phyloP scores from a whole-genome alignment of 2,113 vertebrate species.

The Herpetotheres cachinnans region DNA sequence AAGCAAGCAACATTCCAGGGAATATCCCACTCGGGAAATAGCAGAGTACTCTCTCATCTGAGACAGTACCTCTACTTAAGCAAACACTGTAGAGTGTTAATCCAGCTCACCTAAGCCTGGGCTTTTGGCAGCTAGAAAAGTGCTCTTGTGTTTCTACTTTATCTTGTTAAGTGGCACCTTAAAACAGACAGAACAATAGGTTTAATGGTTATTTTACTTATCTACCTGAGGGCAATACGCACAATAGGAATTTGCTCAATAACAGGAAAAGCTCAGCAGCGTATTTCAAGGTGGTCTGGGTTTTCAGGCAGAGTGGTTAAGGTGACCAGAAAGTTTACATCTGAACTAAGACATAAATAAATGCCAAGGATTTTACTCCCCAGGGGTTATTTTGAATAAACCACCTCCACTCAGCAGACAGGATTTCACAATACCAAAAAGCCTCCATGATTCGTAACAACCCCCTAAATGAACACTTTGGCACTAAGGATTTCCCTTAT shows the following conservation, averaged over 20 bases:
- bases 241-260: background rate
- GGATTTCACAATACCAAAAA: background rate
- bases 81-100: background rate
- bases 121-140: background rate
- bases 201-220: background rate
- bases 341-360: background rate
- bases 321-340: background rate
- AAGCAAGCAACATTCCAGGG: background rate
- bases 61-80: background rate
- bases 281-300: background rate
- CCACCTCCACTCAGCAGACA: background rate
- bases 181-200: background rate
- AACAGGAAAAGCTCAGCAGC: background rate
- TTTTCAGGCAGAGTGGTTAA: background rate
- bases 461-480: background rate
- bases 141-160: background rate
- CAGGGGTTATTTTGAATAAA: background rate
- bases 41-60: background rate
- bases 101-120: background rate
- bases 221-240: background rate
- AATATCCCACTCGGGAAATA: background rate
- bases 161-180: background rate
- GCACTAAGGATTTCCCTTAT: background rate
- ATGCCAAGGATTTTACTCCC: background rate
- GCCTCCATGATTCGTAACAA: background rate